A percentile compares a stretch with the other conserved stretches of the same genome.
Evolutionary conservation across 1,140 invertebrate species (phyloP).

Genomic region (Drosophila ogumai): DNA sequence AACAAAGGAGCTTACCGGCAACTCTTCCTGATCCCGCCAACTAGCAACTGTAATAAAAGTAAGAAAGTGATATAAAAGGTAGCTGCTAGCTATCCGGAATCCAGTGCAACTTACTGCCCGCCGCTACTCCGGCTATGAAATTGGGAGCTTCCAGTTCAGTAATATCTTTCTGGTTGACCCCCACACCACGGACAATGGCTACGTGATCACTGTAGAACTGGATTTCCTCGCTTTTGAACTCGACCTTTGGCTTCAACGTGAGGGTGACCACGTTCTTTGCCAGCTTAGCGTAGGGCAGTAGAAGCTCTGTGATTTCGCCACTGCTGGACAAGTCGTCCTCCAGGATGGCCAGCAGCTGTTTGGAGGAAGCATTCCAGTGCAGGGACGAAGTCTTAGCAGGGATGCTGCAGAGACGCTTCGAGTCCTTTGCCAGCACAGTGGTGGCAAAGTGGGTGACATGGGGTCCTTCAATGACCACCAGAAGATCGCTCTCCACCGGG

Average conservation of each 20-base stretch:
- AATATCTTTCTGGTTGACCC: conserved; percentile 36
- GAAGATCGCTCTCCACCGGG: conserved; percentile 54
- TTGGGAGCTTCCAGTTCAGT: conserved; percentile 73
- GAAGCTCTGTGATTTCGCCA: conserved; percentile 67
- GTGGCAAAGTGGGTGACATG: conserved; percentile 58
- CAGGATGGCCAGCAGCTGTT: conserved; percentile 57
- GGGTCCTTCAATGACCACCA: conserved; percentile 70
- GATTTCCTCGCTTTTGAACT: conserved; percentile 77
- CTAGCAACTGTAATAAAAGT: conserved; percentile 58
- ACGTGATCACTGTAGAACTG: conserved; percentile 57
- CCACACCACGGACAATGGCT: conserved; percentile 61
- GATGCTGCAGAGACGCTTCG: conserved; percentile 54
- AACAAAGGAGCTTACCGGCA: conserved; percentile 61
- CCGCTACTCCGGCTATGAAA: conserved; percentile 74
- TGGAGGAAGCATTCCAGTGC: conserved; percentile 51
- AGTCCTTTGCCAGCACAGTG: conserved; percentile 33
- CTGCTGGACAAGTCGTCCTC: conserved; percentile 72
- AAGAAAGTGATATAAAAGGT: neutral
- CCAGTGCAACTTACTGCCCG: conserved; percentile 60
- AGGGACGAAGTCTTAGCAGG: conserved; percentile 60
- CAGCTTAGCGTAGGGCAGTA: conserved; percentile 59
- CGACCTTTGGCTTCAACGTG: conserved; percentile 72
- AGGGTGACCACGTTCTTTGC: conserved; percentile 72
- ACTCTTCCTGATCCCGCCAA: conserved; percentile 58
- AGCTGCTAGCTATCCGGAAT: too few relatives aligned